These are phyloP conservation scores for Drosophila lowei DNA, from an alignment of 1,140 invertebrate species.

Conservation along the genomic window DNA sequence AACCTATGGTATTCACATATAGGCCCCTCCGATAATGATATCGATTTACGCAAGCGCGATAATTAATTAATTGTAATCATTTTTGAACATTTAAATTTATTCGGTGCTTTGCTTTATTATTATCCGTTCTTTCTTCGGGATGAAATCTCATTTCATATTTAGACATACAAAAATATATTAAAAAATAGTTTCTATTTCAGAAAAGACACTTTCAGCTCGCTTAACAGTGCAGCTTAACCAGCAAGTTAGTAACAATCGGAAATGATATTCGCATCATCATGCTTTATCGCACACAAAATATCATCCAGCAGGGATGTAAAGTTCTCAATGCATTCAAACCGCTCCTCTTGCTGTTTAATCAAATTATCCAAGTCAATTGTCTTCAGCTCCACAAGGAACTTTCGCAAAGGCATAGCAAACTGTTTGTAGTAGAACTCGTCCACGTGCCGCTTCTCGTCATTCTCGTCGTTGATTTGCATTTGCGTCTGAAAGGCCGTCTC, in stretches of 20 bases:
- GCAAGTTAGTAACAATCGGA: constrained; percentile 87
- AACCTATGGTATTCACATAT: too few species aligned
- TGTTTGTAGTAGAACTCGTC: constrained; percentile 82
- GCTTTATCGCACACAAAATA: constrained; percentile 85
- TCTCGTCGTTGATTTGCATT: constrained; percentile 54
- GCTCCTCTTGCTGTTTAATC: constrained; percentile 85
- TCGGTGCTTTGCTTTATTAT: constrained; percentile 1
- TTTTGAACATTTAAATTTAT: too few species aligned
- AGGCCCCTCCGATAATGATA: too few species aligned
- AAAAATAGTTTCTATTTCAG: constrained; percentile 37
- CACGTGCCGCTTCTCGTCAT: constrained; percentile 57
- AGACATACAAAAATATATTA: constrained; percentile 22
- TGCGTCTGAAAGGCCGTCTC: constrained; percentile 84
- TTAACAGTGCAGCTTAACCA: constrained; percentile 21
- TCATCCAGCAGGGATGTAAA: constrained; percentile 87
- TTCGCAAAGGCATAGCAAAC: constrained; percentile 83
- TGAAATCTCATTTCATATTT: constrained; percentile 35
- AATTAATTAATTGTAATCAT: too few species aligned
- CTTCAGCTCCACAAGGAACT: constrained; percentile 85
- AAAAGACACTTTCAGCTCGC: constrained; percentile 32
- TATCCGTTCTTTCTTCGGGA: neutral
- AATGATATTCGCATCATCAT: constrained; percentile 84
- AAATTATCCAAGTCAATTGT: constrained; percentile 84
- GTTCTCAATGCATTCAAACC: constrained; percentile 85
- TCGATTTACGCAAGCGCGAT: too few species aligned